Evolutionary conservation across 2,888 invertebrate species (phyloP).

Genomic region (Cantharis lateralis): DNA sequence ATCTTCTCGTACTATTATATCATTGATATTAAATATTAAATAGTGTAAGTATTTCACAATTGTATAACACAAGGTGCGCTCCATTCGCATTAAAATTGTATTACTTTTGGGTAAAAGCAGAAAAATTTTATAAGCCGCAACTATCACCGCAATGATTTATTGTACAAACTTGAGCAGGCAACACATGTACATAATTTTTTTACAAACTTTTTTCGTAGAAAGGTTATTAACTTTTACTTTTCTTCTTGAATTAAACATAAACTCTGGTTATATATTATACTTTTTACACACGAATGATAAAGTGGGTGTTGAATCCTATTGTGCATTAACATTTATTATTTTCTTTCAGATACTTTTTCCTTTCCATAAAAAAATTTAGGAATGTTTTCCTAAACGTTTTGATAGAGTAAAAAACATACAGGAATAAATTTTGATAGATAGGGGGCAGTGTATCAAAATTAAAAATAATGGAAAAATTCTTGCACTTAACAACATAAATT

Average conservation of each 20-base stretch:
- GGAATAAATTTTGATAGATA: neutral
- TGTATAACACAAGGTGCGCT: neutral
- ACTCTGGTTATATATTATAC: neutral
- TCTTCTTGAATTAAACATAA: constrained; percentile 3
- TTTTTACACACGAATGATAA: neutral
- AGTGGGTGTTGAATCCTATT: neutral
- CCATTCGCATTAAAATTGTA: neutral
- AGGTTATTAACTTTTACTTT: constrained; percentile 5
- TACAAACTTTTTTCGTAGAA: neutral
- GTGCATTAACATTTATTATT: neutral
- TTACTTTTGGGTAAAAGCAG: neutral
- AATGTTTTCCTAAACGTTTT: neutral
- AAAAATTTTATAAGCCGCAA: neutral
- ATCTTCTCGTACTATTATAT: neutral
- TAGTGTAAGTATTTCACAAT: neutral
- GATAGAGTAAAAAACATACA: neutral
- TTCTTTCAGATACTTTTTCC: neutral
- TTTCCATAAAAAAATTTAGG: neutral
- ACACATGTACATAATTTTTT: constrained; percentile 2
- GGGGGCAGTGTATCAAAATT: neutral
- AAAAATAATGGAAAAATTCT: neutral
- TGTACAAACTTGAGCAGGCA: neutral
- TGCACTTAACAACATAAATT: neutral
- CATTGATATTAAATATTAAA: neutral
- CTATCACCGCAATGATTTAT: neutral